Evolutionary conservation across 2,113 vertebrate species (phyloP).

Genomic region (Lucifuga dentata): DNA sequence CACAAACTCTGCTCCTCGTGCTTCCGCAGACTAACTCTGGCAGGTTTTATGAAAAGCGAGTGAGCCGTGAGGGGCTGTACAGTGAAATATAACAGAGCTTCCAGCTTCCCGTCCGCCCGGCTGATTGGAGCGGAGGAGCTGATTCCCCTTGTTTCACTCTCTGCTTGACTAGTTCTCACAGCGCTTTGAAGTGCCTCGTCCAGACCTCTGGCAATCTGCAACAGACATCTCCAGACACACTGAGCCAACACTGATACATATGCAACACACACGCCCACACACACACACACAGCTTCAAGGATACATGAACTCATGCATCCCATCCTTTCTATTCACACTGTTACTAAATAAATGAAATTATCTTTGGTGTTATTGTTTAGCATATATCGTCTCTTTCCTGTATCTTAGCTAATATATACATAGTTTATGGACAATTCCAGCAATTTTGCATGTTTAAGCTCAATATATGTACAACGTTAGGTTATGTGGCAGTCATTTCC

Average conservation of each 20-base stretch:
- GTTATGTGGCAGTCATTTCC: no score
- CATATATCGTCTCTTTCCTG: no score
- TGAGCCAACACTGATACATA: not conserved
- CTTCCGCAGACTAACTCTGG: conserved; percentile 32
- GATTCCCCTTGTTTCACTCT: conserved; percentile 61
- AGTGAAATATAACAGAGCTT: conserved; percentile 35
- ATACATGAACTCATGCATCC: not conserved
- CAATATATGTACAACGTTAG: no score
- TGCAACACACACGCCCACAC: not conserved
- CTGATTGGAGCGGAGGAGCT: conserved; percentile 67
- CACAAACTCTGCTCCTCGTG: conserved; percentile 21
- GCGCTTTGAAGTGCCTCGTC: conserved; percentile 69
- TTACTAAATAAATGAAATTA: no score
- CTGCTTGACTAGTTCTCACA: conserved; percentile 51
- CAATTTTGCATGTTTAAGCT: no score
- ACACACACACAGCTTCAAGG: not conserved
- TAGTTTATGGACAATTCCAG: no score
- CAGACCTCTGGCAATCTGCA: conserved; percentile 57
- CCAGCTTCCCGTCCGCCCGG: conserved; percentile 37
- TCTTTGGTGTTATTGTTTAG: no score
- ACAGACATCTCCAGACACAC: conserved; percentile 64
- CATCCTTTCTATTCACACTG: no score
- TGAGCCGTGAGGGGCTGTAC: conserved; percentile 15
- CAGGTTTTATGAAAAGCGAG: conserved; percentile 37
- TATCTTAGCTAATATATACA: no score